These are phyloP conservation scores for Enteromius afrohamiltoni DNA, from an alignment of 2,797 vertebrate genomes.

Conservation along the genomic window DNA sequence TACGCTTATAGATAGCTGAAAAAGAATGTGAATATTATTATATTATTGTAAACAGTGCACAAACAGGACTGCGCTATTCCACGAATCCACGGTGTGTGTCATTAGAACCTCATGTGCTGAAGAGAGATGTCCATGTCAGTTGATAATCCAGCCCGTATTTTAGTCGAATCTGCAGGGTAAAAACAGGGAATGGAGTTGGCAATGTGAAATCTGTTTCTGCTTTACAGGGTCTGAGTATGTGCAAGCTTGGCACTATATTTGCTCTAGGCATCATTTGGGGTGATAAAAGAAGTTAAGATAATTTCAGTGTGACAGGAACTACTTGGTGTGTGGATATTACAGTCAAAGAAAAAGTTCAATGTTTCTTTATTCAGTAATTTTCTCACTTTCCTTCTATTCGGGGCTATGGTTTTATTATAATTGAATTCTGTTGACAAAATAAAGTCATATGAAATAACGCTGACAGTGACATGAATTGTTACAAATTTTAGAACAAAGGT, in stretches of 20 bases:
- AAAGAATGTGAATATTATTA: background rate
- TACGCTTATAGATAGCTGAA: background rate
- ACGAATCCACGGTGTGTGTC: background rate
- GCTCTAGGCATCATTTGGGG: background rate
- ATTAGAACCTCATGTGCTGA: background rate
- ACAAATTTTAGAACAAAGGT: background rate
- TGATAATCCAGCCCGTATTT: slow-evolving; percentile 68
- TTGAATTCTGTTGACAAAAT: background rate
- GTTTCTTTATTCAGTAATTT: background rate
- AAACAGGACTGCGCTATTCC: background rate
- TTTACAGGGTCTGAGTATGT: slow-evolving; percentile 83
- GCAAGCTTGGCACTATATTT: slow-evolving; percentile 58
- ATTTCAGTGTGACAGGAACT: background rate
- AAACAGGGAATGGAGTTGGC: slow-evolving; percentile 82
- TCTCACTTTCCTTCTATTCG: background rate
- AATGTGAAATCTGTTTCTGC: slow-evolving; percentile 85
- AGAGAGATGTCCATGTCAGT: background rate
- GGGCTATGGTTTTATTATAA: background rate
- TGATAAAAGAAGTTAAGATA: slow-evolving; percentile 6
- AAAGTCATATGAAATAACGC: background rate
- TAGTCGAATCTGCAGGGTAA: slow-evolving; percentile 70
- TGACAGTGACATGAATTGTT: background rate
- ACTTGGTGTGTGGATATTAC: background rate
- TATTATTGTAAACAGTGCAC: background rate
- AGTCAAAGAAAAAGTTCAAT: background rate